Base-by-base conservation (phyloP, 1,140 invertebrate species). In the Heliconius congener region DNA sequence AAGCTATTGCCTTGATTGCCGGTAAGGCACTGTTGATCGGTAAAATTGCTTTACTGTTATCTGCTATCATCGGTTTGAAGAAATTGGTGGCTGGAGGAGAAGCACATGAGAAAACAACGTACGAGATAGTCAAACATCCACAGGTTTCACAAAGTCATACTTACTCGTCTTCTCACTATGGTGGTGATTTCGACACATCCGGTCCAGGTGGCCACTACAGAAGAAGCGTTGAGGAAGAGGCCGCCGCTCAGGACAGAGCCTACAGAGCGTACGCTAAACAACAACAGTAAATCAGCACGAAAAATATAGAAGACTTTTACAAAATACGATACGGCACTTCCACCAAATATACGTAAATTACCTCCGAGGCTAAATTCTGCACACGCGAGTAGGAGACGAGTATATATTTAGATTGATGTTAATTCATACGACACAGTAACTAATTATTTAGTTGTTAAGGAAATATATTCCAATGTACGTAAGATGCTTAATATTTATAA, bases 51-150 rank as follows among this genome's bases (percentile, higher is more conserved):
- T 90, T 98, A 3, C 95, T 97, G 3, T 93, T 98, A 23, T 97
- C 96, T 52, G 96, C 96, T 13, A 96, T 97, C 57, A 95, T 98
- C 66, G 97, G 96, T 0, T 92, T 98, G 66, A 98, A 97, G 94
- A 97, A 97, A 87, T 91, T 97, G 30, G 95, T 97, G 0, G 94
- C 95, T 8, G 92, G 95, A 55, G 95, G 95, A 4, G 95, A 96
- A 78, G 95, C 95, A 23, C 95, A 96, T 73, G 97, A 97, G 86
- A 97, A 97, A 89, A 97, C 97, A 3, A 97, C 97, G 18, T 97
- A 97, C 85, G 97, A 98, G 92, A 97, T 98, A 87, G 96, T 98
- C 23, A 98, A 98, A 89, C 96, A 97, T 92, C 97, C 97, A n/a
- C 96, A 97, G 83, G 96, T 97, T 74, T 97, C 96, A 57, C 96